Conservation (phyloP, 2,113 vertebrate species). For the Callocephalon fimbriatum region DNA sequence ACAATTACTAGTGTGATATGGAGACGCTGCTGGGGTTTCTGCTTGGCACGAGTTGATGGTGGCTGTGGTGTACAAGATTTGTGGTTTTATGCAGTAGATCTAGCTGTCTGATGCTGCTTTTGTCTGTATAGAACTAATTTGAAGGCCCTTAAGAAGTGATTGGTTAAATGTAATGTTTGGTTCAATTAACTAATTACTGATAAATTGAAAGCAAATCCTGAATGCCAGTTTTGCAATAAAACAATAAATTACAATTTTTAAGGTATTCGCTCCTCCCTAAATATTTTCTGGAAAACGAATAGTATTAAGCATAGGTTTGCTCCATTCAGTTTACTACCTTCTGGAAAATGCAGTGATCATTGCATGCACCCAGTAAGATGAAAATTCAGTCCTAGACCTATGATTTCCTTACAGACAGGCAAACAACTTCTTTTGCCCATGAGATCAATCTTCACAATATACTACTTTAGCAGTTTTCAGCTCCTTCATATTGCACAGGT, state of each 20-base stretch:
- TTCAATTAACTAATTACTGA: background rate
- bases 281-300: background rate
- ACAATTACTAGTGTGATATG: background rate
- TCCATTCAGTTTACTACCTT: background rate
- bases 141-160: background rate
- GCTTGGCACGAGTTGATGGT: background rate
- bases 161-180: background rate
- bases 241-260: background rate
- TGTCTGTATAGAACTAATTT: background rate
- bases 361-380: background rate
- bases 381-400: background rate
- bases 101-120: background rate
- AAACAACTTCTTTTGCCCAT: background rate
- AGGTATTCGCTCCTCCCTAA: background rate
- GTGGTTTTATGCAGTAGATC: background rate
- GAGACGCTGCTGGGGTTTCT: background rate
- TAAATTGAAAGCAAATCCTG: background rate
- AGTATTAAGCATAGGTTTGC: background rate
- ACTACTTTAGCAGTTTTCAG: background rate
- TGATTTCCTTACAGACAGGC: background rate
- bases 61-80: background rate
- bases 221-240: background rate
- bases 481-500: background rate
- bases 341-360: background rate
- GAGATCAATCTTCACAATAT: background rate